These are phyloP conservation scores for Drosophila bunnanda DNA, from an alignment of 2,888 invertebrate species.

Conservation along the genomic window DNA sequence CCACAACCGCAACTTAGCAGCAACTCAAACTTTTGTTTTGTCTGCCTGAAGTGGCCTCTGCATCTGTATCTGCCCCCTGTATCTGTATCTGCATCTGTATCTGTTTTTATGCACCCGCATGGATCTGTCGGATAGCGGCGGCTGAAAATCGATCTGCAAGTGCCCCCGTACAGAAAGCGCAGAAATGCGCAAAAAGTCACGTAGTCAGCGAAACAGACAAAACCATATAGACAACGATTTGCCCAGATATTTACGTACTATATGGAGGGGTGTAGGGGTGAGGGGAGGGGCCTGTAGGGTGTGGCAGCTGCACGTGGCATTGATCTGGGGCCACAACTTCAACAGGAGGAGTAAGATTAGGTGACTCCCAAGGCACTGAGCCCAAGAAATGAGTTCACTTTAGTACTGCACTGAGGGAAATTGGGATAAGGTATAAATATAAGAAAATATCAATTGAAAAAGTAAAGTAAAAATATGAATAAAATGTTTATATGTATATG, in stretches of 20 bases:
- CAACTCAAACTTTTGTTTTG: slow-evolving; percentile 59
- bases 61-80: slow-evolving; percentile 51
- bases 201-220: slow-evolving; percentile 66
- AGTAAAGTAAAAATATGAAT: background rate
- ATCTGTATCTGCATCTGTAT: slow-evolving; percentile 47
- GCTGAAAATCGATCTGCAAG: slow-evolving; percentile 72
- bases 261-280: background rate
- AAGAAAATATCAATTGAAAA: background rate
- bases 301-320: slow-evolving; percentile 42
- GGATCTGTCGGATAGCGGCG: slow-evolving; percentile 48
- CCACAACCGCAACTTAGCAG: slow-evolving; percentile 40
- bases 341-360: slow-evolving; percentile 12
- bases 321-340: slow-evolving; percentile 32
- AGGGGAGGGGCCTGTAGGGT: background rate
- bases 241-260: slow-evolving; percentile 44
- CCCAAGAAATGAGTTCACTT: slow-evolving; percentile 5
- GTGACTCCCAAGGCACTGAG: slow-evolving; percentile 44
- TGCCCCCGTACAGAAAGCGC: slow-evolving; percentile 36
- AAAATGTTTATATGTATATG: no score
- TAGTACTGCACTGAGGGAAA: background rate
- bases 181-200: slow-evolving; percentile 73
- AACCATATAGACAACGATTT: slow-evolving; percentile 77
- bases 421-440: background rate
- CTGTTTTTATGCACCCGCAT: slow-evolving; percentile 62
- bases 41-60: slow-evolving; percentile 48